Percentiles rank a stretch among this genome's conserved stretches.
Conservation (phyloP, 35 echinoderm and acorn worm genomes). For the Eucidaris tribuloides region DNA sequence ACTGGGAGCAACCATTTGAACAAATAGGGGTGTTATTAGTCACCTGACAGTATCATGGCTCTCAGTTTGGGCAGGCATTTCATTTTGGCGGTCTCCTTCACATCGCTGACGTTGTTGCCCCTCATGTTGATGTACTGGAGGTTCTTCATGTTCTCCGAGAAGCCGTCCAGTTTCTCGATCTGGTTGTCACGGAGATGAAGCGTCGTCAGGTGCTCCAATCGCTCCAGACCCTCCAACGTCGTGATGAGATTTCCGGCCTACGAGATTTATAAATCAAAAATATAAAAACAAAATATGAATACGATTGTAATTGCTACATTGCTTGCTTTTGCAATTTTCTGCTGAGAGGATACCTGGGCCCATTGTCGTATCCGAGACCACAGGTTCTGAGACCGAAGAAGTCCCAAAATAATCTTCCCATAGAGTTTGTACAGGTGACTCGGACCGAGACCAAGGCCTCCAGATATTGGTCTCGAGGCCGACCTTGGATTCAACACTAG, state of each 20-base stretch:
- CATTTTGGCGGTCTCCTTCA: constrained; percentile 83
- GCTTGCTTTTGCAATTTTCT: too few relatives aligned
- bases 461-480: too few relatives aligned
- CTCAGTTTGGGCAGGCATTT: constrained; percentile 83
- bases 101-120: constrained; percentile 64
- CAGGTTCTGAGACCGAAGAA: too few relatives aligned
- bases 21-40: too few relatives aligned
- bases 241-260: constrained; percentile 82
- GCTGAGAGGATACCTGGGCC: too few relatives aligned
- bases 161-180: constrained; percentile 76
- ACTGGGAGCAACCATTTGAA: too few relatives aligned
- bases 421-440: too few relatives aligned
- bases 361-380: too few relatives aligned
- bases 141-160: constrained; percentile 78
- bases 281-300: not conserved
- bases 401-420: too few relatives aligned
- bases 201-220: constrained; percentile 83
- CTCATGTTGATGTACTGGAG: constrained; percentile 84
- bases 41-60: constrained; percentile 78
- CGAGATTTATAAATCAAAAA: not conserved
- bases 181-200: constrained; percentile 95
- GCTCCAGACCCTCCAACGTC: constrained; percentile 66
- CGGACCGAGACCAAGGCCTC: too few relatives aligned
- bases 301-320: too few relatives aligned
- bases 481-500: too few relatives aligned